A percentile compares a stretch with the other conserved stretches of the same genome.
phyloP scores from a whole-genome alignment of 1,140 invertebrate species.

The Bombyx mori region DNA sequence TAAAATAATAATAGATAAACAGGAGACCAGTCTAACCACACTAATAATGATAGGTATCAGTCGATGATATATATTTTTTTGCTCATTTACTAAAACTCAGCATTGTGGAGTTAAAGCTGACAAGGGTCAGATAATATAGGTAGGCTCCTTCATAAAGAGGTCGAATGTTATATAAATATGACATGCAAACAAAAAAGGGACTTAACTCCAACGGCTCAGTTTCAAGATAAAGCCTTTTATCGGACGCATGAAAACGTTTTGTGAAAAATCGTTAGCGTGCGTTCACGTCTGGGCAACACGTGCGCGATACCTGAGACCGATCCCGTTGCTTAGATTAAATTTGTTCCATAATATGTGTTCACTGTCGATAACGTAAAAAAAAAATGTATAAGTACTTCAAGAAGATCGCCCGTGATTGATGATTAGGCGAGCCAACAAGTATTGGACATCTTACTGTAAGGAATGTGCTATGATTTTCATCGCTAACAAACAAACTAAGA shows the following conservation, averaged over 20 bases:
- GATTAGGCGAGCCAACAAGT: too few species aligned
- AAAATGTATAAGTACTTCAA: slow-evolving; percentile 58
- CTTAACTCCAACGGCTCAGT: slow-evolving; percentile 28
- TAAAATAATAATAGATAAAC: too few species aligned
- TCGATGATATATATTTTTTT: too few species aligned
- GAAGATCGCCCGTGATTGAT: too few species aligned
- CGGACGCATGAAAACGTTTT: slow-evolving; percentile 52
- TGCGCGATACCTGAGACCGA: slow-evolving; percentile 64
- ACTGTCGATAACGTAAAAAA: slow-evolving; percentile 51
- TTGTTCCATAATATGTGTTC: slow-evolving; percentile 64
- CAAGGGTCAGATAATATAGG: too few species aligned
- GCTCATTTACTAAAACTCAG: too few species aligned
- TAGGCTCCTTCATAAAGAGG: not conserved
- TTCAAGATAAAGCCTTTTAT: slow-evolving; percentile 45
- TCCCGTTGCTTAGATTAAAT: slow-evolving; percentile 67
- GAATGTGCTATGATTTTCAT: too few species aligned
- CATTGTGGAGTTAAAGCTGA: too few species aligned
- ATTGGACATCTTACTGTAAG: too few species aligned
- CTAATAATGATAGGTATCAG: too few species aligned
- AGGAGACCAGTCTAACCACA: too few species aligned
- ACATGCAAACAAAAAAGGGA: slow-evolving; percentile 30
- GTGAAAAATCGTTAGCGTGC: slow-evolving; percentile 57
- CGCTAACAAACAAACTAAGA: too few species aligned
- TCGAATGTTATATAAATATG: slow-evolving; percentile 21
- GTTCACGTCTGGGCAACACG: slow-evolving; percentile 50